Evolutionary conservation across 2,797 vertebrate genomes (phyloP).

Genomic region (Thaleichthys pacificus): DNA sequence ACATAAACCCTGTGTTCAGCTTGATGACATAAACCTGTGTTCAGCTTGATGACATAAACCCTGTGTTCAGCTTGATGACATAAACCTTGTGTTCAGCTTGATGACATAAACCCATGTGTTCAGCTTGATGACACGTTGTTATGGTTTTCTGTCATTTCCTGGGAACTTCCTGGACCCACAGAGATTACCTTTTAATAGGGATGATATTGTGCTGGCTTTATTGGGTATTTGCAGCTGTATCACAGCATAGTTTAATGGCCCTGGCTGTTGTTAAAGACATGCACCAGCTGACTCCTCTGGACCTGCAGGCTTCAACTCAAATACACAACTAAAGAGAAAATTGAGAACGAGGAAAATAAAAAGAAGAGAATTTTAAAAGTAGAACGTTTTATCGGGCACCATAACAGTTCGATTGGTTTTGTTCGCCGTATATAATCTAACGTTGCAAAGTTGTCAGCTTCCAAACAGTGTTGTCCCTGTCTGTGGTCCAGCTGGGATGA

Average conservation of each 20-base stretch:
- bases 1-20: too few species aligned
- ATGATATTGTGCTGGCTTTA: constrained; percentile 78
- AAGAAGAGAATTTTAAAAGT: constrained; percentile 43
- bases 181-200: constrained; percentile 77
- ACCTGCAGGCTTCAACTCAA: too few species aligned
- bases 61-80: too few species aligned
- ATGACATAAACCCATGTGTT: constrained; percentile 28
- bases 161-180: constrained; percentile 69
- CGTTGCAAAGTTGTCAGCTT: constrained; percentile 68
- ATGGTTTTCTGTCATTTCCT: constrained; percentile 71
- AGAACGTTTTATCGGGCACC: constrained; percentile 39
- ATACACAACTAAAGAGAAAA: constrained; percentile 24
- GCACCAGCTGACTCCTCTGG: constrained; percentile 69
- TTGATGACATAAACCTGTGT: too few species aligned
- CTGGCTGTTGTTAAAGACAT: constrained; percentile 74
- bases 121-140: constrained; percentile 66
- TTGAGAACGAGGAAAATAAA: constrained; percentile 14
- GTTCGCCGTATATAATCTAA: constrained; percentile 59
- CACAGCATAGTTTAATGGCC: constrained; percentile 72
- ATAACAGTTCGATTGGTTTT: constrained; percentile 30
- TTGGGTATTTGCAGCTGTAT: constrained; percentile 78
- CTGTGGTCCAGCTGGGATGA: constrained; percentile 69
- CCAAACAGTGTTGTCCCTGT: constrained; percentile 61
- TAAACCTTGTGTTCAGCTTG: too few species aligned
- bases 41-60: too few species aligned